Evolutionary conservation across 1,140 invertebrate genomes (phyloP), one percentile per base, ranked within the genome.

Genomic region (Neotoxoptera formosana): DNA sequence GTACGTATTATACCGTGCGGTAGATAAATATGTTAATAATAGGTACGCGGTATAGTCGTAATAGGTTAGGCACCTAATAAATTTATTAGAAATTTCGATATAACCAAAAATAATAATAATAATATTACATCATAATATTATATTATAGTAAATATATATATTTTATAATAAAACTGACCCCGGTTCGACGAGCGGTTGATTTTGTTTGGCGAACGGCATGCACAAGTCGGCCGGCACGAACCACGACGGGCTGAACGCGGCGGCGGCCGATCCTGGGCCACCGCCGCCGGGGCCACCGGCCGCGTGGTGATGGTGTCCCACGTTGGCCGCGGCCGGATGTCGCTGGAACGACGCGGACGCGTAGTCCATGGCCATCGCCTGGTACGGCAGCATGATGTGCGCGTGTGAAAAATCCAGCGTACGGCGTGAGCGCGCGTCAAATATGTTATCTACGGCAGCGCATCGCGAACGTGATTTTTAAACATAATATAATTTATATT

Each of bases 221-320:
- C 97, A 98, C 95, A 98, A 96, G 96, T 98, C 97, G 96, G 97
- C 97, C 96, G 97, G 97, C 97, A 98, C 97, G 96, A 98, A 98
- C 97, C 97, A 98, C 96, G 97, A 98, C 96, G 98, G 97, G 95
- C 97, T 97, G 96, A 98, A 98, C 76, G 96, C 95, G 95, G 96
- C 96, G 95, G 95, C 95, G 81, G 96, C 95, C 95, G 93, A 95
- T 94, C 94, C 47, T 2, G 56, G 25, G 14, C 91, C 81, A 96
- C 95, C 95, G 95, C 95, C 95, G 95, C 95, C 94, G 95, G 95
- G 94, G 94, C 96, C 91, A 14, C 91, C 91, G 48, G 81, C 67
- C 48, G 17, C 91, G 48, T 93, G 91, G 34, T 93, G 91, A 84
- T 93, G 91, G 36, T 93, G 91, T 92, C 86, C 93, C 56, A 91